Evolutionary conservation across 2,113 vertebrate genomes (phyloP).

Genomic region (Alectura lathami): DNA sequence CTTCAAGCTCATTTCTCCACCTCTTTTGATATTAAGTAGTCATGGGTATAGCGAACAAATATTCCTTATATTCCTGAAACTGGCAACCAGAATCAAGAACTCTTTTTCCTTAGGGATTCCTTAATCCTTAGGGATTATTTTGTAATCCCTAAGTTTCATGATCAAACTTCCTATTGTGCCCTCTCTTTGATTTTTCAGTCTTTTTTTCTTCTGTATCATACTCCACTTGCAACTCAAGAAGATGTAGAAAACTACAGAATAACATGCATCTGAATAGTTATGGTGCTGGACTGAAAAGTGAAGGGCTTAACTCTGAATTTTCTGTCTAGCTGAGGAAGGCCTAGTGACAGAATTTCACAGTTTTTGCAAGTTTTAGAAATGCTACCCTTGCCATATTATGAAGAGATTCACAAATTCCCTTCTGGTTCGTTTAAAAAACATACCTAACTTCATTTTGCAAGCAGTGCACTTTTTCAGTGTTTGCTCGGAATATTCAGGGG

Average conservation of each 20-base stretch:
- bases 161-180: neutral
- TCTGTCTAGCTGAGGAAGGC: neutral
- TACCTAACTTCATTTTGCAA: neutral
- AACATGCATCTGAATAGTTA: neutral
- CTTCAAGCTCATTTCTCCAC: neutral
- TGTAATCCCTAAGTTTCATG: neutral
- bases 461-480: rapidly evolving
- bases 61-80: neutral
- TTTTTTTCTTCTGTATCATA: neutral
- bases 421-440: neutral
- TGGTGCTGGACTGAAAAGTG: neutral
- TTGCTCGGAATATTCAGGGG: neutral
- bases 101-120: too few relatives aligned
- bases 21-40: neutral
- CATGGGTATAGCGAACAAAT: neutral
- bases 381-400: neutral
- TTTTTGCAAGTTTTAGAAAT: neutral
- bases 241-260: neutral
- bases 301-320: neutral
- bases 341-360: neutral
- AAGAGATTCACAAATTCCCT: neutral
- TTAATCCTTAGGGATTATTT: too few relatives aligned
- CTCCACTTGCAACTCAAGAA: neutral
- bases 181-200: neutral
- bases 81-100: neutral